These are phyloP conservation scores for Oostethus manadensis DNA, from an alignment of 2,113 vertebrate species.

Conservation along the genomic window DNA sequence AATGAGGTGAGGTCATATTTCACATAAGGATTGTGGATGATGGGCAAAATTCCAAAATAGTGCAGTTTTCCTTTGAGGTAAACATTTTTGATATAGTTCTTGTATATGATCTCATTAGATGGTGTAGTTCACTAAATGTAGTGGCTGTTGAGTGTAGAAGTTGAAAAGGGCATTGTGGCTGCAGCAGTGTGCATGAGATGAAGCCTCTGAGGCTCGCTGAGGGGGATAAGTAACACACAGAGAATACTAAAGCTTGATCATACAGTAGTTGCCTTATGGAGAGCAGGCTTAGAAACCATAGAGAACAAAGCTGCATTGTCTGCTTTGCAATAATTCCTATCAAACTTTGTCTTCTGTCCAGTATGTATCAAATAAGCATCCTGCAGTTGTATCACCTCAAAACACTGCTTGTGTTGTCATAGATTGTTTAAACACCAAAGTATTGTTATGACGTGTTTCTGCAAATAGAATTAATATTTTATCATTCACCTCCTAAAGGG, in stretches of 20 bases:
- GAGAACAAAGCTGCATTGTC: conserved; percentile 10
- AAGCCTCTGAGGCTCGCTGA: conserved; percentile 4
- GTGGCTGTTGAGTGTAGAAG: not conserved
- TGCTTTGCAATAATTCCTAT: conserved; percentile 1
- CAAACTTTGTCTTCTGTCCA: not conserved
- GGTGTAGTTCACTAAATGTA: not conserved
- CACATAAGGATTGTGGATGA: too few relatives aligned
- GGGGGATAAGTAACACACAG: conserved; percentile 3
- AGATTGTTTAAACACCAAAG: not conserved
- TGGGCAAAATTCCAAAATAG: too few relatives aligned
- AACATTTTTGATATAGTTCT: not conserved
- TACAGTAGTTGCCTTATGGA: conserved; percentile 12
- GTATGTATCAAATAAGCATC: not conserved
- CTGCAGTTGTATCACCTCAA: not conserved
- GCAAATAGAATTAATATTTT: not conserved
- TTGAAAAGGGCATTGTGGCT: conserved; percentile 3
- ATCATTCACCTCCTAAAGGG: not conserved
- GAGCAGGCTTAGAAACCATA: conserved; percentile 5
- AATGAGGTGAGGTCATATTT: not conserved
- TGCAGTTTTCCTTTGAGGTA: too few relatives aligned
- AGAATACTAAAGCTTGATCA: conserved; percentile 23
- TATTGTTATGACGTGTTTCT: not conserved
- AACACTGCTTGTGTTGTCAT: not conserved
- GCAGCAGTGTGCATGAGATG: conserved; percentile 8
- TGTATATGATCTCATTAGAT: too few relatives aligned